Percentiles rank a stretch among this genome's conserved stretches.
These are phyloP conservation scores for Sycophaga agraensis DNA, from an alignment of 1,140 invertebrate species.

Conservation along the genomic window DNA sequence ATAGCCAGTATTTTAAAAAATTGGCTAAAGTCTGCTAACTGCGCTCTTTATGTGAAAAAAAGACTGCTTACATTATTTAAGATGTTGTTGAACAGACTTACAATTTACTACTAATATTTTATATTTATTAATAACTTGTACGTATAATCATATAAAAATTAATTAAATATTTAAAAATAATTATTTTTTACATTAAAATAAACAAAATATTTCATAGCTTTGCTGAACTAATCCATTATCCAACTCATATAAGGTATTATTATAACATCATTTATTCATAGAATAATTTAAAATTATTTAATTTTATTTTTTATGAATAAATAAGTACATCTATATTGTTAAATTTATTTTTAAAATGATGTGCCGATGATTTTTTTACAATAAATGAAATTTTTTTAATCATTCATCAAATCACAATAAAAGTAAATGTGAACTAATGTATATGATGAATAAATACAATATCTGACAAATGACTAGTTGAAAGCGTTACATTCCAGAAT, in stretches of 20 bases:
- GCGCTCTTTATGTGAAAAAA: not conserved
- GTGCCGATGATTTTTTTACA: slow-evolving; percentile 21
- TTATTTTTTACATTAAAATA: not conserved
- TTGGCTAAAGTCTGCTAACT: not conserved
- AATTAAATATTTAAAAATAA: not conserved
- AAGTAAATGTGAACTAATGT: slow-evolving; percentile 1
- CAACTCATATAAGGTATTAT: too few species aligned
- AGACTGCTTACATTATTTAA: not conserved
- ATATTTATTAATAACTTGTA: slow-evolving; percentile 11
- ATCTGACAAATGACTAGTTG: slow-evolving; percentile 46
- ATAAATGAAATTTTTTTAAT: slow-evolving; percentile 5
- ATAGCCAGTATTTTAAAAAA: not conserved
- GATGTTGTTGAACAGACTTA: not conserved
- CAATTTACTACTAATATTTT: slow-evolving; percentile 7
- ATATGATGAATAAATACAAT: slow-evolving; percentile 40
- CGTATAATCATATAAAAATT: slow-evolving; percentile 14
- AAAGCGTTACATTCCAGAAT: slow-evolving; percentile 33
- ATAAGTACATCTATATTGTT: slow-evolving; percentile 24
- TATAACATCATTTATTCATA: not conserved
- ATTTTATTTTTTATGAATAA: slow-evolving; percentile 26
- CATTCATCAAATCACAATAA: slow-evolving; percentile 4
- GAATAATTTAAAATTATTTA: slow-evolving; percentile 17
- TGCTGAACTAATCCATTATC: too few species aligned
- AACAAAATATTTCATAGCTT: not conserved
- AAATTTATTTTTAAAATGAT: slow-evolving; percentile 22